Conservation (phyloP, 2,113 vertebrate genomes). For the Chascanopsetta lugubris region DNA sequence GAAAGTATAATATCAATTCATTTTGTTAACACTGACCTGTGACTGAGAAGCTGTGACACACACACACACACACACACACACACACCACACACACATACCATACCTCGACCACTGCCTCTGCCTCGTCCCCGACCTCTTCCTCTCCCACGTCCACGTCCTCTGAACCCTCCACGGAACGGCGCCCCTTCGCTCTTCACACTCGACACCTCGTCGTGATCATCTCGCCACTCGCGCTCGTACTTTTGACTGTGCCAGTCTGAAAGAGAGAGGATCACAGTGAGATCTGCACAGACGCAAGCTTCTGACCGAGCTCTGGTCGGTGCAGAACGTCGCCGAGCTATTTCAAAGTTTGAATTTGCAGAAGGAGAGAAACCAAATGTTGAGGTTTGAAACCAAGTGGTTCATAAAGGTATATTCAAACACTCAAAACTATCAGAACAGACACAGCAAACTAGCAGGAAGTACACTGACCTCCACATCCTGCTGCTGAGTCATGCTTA, state of each 20-base stretch:
- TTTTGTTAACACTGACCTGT: too few relatives aligned
- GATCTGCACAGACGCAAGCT: constrained; percentile 7
- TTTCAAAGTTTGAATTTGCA: too few relatives aligned
- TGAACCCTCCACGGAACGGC: constrained; percentile 90
- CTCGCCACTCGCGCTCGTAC: constrained; percentile 91
- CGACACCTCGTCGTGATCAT: constrained; percentile 94
- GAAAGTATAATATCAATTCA: too few relatives aligned
- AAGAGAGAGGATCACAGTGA: neutral
- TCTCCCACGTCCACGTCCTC: constrained; percentile 90
- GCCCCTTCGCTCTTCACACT: constrained; percentile 98
- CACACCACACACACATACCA: constrained; percentile 1
- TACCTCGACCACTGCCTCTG: constrained; percentile 85
- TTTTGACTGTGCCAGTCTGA: constrained; percentile 94
- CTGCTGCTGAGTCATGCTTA: constrained; percentile 39
- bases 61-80: too few relatives aligned
- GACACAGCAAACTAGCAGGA: constrained; percentile 19
- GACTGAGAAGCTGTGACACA: too few relatives aligned
- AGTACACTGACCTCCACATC: constrained; percentile 24
- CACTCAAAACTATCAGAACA: constrained; percentile 20
- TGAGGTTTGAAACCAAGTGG: constrained; percentile 4
- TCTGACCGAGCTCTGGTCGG: too few relatives aligned
- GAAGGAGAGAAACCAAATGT: neutral
- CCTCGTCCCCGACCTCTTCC: constrained; percentile 91
- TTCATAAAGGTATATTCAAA: neutral
- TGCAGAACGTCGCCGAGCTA: too few relatives aligned